These are phyloP conservation scores for Halictus quadricinctus DNA, from an alignment of 2,888 invertebrate genomes.

Conservation along the genomic window DNA sequence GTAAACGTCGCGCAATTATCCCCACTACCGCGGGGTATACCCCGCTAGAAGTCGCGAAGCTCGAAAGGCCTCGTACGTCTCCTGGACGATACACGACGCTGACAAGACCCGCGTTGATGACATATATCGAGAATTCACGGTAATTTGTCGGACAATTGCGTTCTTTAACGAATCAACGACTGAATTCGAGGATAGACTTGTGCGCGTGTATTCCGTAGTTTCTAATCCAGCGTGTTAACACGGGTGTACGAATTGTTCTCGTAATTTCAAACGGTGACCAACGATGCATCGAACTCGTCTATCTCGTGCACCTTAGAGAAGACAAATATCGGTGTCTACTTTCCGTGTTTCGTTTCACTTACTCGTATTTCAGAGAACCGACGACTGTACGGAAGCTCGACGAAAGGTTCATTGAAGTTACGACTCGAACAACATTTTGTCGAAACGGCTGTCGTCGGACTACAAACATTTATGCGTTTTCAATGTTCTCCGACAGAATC, in stretches of 20 bases:
- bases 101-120: too few species aligned
- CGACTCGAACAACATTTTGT: neutral
- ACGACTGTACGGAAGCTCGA: constrained; percentile 7
- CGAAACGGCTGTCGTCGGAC: neutral
- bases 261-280: neutral
- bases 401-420: constrained; percentile 6
- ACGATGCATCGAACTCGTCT: neutral
- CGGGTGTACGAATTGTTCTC: neutral
- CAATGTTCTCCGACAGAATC: neutral
- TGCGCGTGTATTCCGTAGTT: neutral
- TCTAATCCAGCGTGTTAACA: neutral
- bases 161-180: neutral
- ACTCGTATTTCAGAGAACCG: neutral
- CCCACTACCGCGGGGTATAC: too few species aligned
- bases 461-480: neutral
- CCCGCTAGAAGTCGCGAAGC: too few species aligned
- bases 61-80: too few species aligned
- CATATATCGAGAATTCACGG: too few species aligned
- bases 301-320: neutral
- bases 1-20: too few species aligned
- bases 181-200: constrained; percentile 19
- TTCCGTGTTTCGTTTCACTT: constrained; percentile 12
- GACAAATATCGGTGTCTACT: neutral
- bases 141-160: neutral
- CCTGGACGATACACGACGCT: too few species aligned